Evolutionary conservation across 37 sponge, comb jelly and placozoan species (phyloP).

Genomic region (Cladorhizidae sp.): DNA sequence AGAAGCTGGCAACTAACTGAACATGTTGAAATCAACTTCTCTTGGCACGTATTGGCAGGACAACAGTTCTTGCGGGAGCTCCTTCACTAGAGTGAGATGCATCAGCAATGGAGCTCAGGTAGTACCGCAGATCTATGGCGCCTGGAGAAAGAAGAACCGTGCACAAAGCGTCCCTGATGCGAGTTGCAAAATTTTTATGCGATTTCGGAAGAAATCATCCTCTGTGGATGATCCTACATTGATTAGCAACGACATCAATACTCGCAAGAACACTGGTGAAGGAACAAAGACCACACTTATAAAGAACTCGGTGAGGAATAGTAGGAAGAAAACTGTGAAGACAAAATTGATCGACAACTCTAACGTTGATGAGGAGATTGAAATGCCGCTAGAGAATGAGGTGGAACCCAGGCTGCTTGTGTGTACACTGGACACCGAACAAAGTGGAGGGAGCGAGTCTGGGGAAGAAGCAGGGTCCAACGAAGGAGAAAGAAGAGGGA

Average conservation of each 20-base stretch:
- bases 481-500: no score
- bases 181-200: neutral
- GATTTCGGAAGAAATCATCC: neutral
- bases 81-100: slow-evolving; percentile 17
- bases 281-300: neutral
- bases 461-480: neutral
- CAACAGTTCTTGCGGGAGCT: neutral
- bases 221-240: neutral
- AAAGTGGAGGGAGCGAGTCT: neutral
- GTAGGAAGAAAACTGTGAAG: no score
- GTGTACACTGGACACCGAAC: slow-evolving; percentile 2
- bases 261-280: neutral
- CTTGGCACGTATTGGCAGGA: slow-evolving; percentile 23
- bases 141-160: neutral
- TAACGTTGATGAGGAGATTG: neutral
- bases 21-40: neutral
- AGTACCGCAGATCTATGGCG: neutral
- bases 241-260: neutral
- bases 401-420: neutral
- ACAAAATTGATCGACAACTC: no score
- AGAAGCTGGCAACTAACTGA: no score
- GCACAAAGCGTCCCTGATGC: neutral
- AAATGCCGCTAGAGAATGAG: neutral
- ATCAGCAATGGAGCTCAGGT: slow-evolving; percentile 4
- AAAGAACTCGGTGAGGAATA: no score